Conservation (phyloP, 2,113 vertebrate genomes). For the Scopus umbretta region DNA sequence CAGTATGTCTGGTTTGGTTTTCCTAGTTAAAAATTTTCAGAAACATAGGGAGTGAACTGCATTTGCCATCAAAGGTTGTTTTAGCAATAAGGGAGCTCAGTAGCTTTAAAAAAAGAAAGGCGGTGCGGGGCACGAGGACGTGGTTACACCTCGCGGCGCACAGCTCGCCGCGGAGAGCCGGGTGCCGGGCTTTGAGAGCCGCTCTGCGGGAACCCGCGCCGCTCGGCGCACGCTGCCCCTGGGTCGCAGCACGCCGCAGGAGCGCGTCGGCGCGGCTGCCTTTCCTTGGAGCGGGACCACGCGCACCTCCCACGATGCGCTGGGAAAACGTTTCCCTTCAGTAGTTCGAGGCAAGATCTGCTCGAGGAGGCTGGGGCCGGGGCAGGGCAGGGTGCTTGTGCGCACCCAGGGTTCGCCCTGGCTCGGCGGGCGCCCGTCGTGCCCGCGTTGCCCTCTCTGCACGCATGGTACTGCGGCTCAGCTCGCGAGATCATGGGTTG, state of each 20-base stretch:
- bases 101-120: too few relatives aligned
- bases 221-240: background rate
- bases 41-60: background rate
- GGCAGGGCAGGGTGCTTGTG: background rate
- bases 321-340: background rate
- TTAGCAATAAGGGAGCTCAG: too few relatives aligned
- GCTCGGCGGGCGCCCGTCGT: background rate
- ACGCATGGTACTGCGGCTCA: accelerated
- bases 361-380: background rate
- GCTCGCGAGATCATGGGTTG: accelerated
- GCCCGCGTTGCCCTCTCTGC: background rate
- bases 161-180: background rate
- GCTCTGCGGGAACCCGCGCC: background rate
- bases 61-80: too few relatives aligned
- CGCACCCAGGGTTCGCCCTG: background rate
- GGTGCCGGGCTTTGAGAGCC: background rate
- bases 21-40: background rate
- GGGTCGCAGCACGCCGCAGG: background rate
- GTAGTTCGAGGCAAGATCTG: background rate
- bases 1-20: background rate
- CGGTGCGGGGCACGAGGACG: background rate
- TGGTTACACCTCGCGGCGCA: background rate
- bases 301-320: too few relatives aligned
- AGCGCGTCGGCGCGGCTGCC: background rate
- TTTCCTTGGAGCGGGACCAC: background rate